Percentiles rank a stretch among this genome's conserved stretches.
phyloP scores from a whole-genome alignment of 2,797 vertebrate species.

The Sitta carolinensis region DNA sequence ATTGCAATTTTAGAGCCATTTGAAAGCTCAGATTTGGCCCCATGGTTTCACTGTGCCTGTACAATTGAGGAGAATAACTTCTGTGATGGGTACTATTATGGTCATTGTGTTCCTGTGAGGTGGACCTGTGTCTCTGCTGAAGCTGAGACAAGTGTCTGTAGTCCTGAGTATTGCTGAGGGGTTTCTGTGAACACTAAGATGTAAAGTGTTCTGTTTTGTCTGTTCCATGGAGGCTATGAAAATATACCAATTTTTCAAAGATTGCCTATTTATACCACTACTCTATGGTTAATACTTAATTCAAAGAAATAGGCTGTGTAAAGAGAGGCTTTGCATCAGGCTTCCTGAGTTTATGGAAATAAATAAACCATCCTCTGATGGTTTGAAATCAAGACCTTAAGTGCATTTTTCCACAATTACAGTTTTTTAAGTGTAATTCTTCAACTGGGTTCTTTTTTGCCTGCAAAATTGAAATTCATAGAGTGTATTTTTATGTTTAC shows the following conservation, averaged over 20 bases:
- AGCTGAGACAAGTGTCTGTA: constrained; percentile 42
- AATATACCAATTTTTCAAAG: not conserved
- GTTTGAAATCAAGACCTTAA: constrained; percentile 8
- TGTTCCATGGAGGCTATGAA: constrained; percentile 10
- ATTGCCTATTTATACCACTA: not conserved
- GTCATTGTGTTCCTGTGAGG: constrained; percentile 65
- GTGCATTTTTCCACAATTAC: not conserved
- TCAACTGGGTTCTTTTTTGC: not conserved
- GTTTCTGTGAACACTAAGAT: constrained; percentile 46
- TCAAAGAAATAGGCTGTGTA: not conserved
- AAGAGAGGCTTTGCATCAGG: not conserved
- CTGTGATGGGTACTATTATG: constrained; percentile 67
- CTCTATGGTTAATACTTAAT: not conserved
- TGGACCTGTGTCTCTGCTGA: constrained; percentile 36
- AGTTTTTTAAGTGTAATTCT: not conserved
- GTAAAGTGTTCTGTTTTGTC: constrained; percentile 30
- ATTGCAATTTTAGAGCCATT: constrained; percentile 72
- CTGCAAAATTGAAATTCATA: not conserved
- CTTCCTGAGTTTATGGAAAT: not conserved
- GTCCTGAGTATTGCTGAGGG: not conserved
- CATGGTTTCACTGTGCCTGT: constrained; percentile 63
- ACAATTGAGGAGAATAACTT: constrained; percentile 72
- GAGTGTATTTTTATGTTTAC: not conserved
- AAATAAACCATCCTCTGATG: constrained; percentile 7
- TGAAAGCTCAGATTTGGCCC: constrained; percentile 65